Conservation (phyloP, 2,888 invertebrate genomes). For the Hydrotaea diabolus region DNA sequence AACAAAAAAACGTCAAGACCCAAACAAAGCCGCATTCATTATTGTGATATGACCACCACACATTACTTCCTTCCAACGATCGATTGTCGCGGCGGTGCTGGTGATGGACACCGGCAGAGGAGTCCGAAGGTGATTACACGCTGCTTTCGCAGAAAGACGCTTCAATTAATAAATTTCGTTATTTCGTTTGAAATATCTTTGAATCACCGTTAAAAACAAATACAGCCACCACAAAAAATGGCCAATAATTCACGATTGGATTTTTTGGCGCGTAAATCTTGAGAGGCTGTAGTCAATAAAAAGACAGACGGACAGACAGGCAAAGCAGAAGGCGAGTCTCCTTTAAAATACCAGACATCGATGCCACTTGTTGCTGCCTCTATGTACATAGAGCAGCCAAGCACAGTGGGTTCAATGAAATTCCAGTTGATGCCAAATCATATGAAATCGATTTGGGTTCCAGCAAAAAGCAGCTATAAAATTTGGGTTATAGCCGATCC, state of each 20-base stretch:
- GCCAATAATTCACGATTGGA: not conserved
- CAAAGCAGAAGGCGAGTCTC: too few relatives aligned
- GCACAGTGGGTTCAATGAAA: not conserved
- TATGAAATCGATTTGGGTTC: too few relatives aligned
- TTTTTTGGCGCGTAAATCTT: slow-evolving; percentile 32
- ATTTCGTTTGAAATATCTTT: slow-evolving; percentile 52
- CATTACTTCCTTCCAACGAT: not conserved
- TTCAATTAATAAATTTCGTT: slow-evolving; percentile 45
- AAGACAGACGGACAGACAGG: not conserved
- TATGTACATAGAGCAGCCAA: not conserved
- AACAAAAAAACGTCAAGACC: not conserved
- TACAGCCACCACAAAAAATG: not conserved
- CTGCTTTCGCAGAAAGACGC: slow-evolving; percentile 30
- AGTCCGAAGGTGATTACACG: slow-evolving; percentile 50
- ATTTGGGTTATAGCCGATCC: too few relatives aligned
- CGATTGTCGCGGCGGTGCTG: not conserved
- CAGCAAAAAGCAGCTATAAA: too few relatives aligned
- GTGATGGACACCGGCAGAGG: not conserved
- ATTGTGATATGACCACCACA: slow-evolving; percentile 32
- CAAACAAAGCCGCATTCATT: slow-evolving; percentile 30
- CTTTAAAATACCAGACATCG: too few relatives aligned
- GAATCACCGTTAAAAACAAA: slow-evolving; percentile 43
- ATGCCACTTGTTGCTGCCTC: slow-evolving; percentile 5
- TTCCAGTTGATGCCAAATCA: too few relatives aligned
- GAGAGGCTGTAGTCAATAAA: not conserved